Evolutionary conservation across 2,888 invertebrate species (phyloP).

Genomic region (Drosophila longiperda): DNA sequence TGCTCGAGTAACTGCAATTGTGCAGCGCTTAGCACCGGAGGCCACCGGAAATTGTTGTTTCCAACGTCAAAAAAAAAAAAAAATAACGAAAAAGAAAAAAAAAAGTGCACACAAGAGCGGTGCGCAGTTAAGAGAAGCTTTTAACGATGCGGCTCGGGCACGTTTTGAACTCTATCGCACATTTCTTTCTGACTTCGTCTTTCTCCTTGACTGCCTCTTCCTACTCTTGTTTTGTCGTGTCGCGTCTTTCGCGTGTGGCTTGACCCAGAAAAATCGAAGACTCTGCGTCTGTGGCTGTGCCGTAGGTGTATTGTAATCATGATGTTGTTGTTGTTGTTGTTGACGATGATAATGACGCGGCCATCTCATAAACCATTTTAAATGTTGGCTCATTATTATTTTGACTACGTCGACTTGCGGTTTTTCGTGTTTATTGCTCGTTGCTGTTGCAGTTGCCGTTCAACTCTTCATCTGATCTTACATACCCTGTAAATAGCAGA

Average conservation of each 20-base stretch:
- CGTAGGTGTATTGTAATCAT: conserved; percentile 64
- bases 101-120: conserved; percentile 8
- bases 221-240: conserved; percentile 20
- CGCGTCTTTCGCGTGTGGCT: conserved; percentile 56
- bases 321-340: conserved; percentile 22
- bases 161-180: conserved; percentile 76
- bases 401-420: conserved; percentile 75
- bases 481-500: conserved; percentile 22
- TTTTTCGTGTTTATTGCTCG: conserved; percentile 69
- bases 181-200: conserved; percentile 27
- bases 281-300: conserved; percentile 46
- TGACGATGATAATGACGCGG: conserved; percentile 39
- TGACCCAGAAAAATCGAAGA: conserved; percentile 73
- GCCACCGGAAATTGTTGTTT: conserved; percentile 71
- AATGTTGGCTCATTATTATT: conserved; percentile 78
- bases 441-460: conserved; percentile 33
- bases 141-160: conserved; percentile 70
- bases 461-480: conserved; percentile 19
- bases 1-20: conserved; percentile 53
- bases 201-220: conserved; percentile 1
- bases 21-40: conserved; percentile 57
- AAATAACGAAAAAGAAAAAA: conserved; percentile 1
- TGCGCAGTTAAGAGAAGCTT: conserved; percentile 55
- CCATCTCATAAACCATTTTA: conserved; percentile 75
- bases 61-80: conserved; percentile 24